phyloP scores from a whole-genome alignment of 2,797 vertebrate genomes.

The Rallus crepitans region DNA sequence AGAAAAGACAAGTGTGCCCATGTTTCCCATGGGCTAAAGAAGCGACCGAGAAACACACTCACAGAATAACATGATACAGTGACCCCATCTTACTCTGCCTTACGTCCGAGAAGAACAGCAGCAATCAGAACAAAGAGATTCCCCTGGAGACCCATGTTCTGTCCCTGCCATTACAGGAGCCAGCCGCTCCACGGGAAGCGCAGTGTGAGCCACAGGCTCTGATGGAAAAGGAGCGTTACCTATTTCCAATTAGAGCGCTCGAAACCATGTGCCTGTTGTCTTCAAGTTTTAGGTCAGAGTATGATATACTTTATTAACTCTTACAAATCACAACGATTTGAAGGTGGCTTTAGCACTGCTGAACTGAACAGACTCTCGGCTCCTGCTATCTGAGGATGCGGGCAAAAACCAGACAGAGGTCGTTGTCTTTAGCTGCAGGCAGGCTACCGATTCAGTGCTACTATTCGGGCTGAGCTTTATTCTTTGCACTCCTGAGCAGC shows the following conservation, averaged over 20 bases:
- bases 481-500: not conserved
- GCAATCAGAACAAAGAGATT: not conserved
- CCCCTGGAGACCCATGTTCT: not conserved
- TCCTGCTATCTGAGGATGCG: not conserved
- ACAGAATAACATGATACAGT: not conserved
- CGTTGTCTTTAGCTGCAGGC: not conserved
- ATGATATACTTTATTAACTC: not conserved
- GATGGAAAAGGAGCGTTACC: not conserved
- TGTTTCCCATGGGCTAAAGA: not conserved
- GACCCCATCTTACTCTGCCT: not conserved
- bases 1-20: not conserved
- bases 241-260: not conserved
- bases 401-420: not conserved
- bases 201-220: not conserved
- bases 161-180: not conserved
- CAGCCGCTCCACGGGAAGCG: not conserved
- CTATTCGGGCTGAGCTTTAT: not conserved
- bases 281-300: not conserved
- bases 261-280: too few species aligned
- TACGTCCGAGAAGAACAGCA: not conserved
- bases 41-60: not conserved
- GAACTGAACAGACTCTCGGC: not conserved
- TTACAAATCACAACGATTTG: not conserved
- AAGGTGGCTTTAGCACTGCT: not conserved
- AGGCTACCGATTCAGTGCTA: not conserved